These are phyloP conservation scores for Schizopygopsis pylzovi DNA, from an alignment of 2,797 vertebrate genomes.

Conservation along the genomic window DNA sequence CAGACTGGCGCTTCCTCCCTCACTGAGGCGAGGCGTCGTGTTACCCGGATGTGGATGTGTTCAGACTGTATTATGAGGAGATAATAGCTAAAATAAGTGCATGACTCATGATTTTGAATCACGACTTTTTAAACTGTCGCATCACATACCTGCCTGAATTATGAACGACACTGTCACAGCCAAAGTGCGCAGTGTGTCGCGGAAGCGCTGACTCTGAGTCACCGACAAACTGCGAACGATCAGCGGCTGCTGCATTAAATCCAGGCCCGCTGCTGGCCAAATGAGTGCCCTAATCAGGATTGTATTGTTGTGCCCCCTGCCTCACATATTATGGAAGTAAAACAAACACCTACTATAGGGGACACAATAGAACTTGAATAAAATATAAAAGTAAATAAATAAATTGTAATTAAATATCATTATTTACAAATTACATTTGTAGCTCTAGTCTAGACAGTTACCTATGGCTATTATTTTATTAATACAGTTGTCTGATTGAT, in stretches of 20 bases:
- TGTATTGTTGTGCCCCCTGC: too few relatives aligned
- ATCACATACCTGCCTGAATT: slow-evolving; percentile 37
- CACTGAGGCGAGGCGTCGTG: slow-evolving; percentile 28
- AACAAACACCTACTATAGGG: too few relatives aligned
- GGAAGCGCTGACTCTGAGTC: slow-evolving; percentile 7
- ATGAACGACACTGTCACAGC: slow-evolving; percentile 4
- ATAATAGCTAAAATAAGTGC: slow-evolving; percentile 8
- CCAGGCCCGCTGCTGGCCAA: too few relatives aligned
- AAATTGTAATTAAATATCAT: too few relatives aligned
- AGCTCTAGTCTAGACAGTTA: too few relatives aligned
- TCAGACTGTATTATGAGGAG: slow-evolving; percentile 39
- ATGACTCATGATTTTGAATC: slow-evolving; percentile 56
- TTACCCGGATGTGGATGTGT: slow-evolving; percentile 53
- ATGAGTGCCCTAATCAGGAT: too few relatives aligned
- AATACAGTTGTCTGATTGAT: too few relatives aligned
- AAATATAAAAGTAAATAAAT: too few relatives aligned
- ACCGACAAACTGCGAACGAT: not conserved
- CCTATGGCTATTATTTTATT: too few relatives aligned
- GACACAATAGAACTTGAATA: too few relatives aligned
- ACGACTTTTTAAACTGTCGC: slow-evolving; percentile 33
- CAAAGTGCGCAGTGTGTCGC: not conserved
- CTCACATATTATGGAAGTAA: too few relatives aligned
- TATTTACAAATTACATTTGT: too few relatives aligned
- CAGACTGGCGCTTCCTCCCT: slow-evolving; percentile 12
- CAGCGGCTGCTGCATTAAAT: not conserved